These are phyloP conservation scores for Acanthosepion lycidas DNA, from an alignment of 2,888 invertebrate genomes.

Conservation along the genomic window DNA sequence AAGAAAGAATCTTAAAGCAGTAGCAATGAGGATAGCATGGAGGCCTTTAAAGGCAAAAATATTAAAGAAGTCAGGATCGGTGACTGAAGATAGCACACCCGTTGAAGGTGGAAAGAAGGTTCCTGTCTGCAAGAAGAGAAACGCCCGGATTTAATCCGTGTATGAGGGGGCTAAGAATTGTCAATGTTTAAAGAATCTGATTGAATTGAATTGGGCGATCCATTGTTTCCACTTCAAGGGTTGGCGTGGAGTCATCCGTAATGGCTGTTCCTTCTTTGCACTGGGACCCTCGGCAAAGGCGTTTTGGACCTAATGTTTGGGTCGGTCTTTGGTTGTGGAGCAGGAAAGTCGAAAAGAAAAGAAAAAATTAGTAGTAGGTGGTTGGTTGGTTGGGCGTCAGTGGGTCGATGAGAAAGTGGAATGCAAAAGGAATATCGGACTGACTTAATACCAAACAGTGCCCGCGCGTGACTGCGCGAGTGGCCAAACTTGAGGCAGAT, in stretches of 20 bases:
- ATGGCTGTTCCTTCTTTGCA: background rate
- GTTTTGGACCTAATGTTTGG: background rate
- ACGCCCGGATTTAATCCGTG: slow-evolving; percentile 12
- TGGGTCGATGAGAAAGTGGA: background rate
- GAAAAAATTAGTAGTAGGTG: background rate
- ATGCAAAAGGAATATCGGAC: background rate
- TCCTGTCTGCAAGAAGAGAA: background rate
- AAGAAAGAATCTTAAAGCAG: background rate
- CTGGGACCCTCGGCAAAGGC: background rate
- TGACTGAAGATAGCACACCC: background rate
- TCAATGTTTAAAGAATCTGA: slow-evolving; percentile 22
- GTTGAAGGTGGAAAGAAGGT: background rate
- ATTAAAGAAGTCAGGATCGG: background rate
- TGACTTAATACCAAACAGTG: background rate
- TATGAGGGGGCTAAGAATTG: slow-evolving; percentile 21
- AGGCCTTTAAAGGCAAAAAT: background rate
- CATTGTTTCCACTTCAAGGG: background rate
- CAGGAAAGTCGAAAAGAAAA: background rate
- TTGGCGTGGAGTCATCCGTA: background rate
- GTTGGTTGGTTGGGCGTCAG: background rate
- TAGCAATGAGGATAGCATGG: background rate
- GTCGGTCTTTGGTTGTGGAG: background rate
- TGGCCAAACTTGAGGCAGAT: background rate
- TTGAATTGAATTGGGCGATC: background rate
- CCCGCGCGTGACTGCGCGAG: background rate